Conservation (phyloP, 2,113 vertebrate genomes). For the Himantopus leucocephalus region DNA sequence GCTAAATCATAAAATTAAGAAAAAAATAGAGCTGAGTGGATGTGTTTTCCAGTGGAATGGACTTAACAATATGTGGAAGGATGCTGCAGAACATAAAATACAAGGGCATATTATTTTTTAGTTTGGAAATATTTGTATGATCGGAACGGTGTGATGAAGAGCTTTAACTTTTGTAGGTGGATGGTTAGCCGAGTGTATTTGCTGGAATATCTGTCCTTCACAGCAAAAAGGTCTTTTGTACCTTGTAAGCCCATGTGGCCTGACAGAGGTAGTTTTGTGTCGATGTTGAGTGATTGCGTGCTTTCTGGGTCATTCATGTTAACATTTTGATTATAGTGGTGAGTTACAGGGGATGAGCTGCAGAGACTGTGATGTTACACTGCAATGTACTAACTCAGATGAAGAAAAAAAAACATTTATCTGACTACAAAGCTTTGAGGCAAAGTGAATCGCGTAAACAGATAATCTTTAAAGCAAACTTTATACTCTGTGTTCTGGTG, state of each 20-base stretch:
- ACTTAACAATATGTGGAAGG: not conserved
- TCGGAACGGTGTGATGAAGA: not conserved
- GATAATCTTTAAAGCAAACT: conserved; percentile 48
- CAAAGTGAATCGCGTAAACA: conserved; percentile 31
- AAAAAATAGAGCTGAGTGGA: not conserved
- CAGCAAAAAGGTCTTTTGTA: conserved; percentile 26
- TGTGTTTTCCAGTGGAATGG: not conserved
- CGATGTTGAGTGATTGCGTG: conserved; percentile 3
- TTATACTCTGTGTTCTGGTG: not conserved
- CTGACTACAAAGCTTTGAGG: conserved; percentile 42
- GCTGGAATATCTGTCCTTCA: conserved; percentile 30
- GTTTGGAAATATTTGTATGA: not conserved
- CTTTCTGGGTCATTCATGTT: conserved; percentile 54
- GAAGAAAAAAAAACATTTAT: conserved; percentile 49
- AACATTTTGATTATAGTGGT: conserved; percentile 66
- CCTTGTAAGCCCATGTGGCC: conserved; percentile 24
- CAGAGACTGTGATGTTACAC: not conserved
- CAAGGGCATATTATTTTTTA: not conserved
- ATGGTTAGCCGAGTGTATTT: conserved; percentile 11
- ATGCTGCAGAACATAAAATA: not conserved
- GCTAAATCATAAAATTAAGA: not conserved
- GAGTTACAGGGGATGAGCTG: conserved; percentile 57
- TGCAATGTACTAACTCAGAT: conserved; percentile 41
- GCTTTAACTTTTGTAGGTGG: not conserved
- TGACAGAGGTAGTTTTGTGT: conserved; percentile 47